These are phyloP conservation scores for Condylura cristata DNA, from an alignment of 2,113 vertebrate species.

Conservation along the genomic window DNA sequence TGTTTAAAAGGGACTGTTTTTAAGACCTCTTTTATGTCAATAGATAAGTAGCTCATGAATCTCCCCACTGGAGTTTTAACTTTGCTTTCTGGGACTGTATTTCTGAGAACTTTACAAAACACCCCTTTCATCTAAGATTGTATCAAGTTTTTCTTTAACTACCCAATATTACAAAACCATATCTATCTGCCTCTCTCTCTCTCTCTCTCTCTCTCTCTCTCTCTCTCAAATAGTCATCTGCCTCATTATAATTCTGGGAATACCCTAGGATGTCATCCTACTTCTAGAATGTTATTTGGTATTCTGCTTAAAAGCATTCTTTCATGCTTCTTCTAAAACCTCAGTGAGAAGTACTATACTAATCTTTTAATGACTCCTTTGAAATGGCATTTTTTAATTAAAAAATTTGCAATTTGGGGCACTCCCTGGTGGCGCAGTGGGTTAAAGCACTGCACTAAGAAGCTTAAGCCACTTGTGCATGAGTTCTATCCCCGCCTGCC, in stretches of 20 bases:
- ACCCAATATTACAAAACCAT: not conserved
- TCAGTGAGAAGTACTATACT: not conserved
- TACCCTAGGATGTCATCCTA: not conserved
- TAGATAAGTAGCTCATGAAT: not conserved
- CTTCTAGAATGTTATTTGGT: not conserved
- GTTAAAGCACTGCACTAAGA: no score
- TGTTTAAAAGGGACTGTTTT: not conserved
- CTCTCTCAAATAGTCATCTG: not conserved
- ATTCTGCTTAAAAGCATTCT: not conserved
- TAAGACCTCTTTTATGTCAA: not conserved
- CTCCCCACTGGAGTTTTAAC: not conserved
- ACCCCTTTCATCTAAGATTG: not conserved
- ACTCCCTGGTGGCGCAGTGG: no score
- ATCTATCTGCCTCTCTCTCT: not conserved
- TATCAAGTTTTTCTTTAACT: not conserved
- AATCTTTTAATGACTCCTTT: not conserved
- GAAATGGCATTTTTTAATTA: not conserved
- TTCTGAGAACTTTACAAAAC: not conserved
- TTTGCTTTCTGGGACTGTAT: not conserved
- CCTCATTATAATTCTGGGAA: not conserved
- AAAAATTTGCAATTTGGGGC: no score
- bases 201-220: not conserved
- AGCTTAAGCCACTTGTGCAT: no score
- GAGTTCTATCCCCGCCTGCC: no score
- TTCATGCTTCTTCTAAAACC: constrained; percentile 14